Percentiles rank a stretch among this genome's conserved stretches.
Evolutionary conservation across 64 coral and sea anemone genomes (phyloP).

Genomic region (Montipora cactus): DNA sequence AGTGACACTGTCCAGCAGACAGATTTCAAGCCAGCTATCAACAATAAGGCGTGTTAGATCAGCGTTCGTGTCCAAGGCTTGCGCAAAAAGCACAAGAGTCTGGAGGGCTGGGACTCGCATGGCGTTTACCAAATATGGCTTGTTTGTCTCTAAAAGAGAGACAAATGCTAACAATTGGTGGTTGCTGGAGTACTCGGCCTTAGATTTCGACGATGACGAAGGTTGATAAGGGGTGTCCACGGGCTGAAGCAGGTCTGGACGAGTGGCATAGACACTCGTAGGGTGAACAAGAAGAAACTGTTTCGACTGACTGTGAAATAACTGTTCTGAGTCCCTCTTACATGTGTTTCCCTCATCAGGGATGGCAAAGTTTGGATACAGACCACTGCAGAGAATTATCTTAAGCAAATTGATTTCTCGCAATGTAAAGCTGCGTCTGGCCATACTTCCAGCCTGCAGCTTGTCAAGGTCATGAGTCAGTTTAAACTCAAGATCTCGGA

Average conservation of each 20-base stretch:
- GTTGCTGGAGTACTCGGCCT: conserved; percentile 41
- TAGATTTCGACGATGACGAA: not conserved
- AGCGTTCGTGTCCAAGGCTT: conserved; percentile 87
- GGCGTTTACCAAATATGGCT: conserved; percentile 97
- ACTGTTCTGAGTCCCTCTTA: conserved; percentile 93
- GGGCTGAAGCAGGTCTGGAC: conserved; percentile 76
- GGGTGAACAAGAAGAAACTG: conserved; percentile 89
- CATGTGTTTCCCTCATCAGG: conserved; percentile 86
- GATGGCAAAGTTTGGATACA: conserved; percentile 93
- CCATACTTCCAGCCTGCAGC: conserved; percentile 66
- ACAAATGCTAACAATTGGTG: conserved; percentile 94
- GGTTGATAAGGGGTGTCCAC: conserved; percentile 43
- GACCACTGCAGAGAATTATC: conserved; percentile 93
- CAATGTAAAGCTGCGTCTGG: conserved; percentile 79
- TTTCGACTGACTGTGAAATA: conserved; percentile 93
- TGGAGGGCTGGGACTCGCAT: conserved; percentile 98
- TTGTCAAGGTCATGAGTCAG: conserved; percentile 95
- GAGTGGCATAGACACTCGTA: conserved; percentile 84
- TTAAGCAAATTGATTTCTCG: conserved; percentile 98
- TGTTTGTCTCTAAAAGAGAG: conserved; percentile 94
- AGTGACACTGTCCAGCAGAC: conserved; percentile 63
- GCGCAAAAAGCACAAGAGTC: conserved; percentile 89
- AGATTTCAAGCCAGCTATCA: conserved; percentile 91
- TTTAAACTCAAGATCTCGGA: conserved; percentile 96
- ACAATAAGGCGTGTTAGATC: conserved; percentile 88